Conservation (phyloP, 2,797 vertebrate species). For the Acipenser oxyrinchus region DNA sequence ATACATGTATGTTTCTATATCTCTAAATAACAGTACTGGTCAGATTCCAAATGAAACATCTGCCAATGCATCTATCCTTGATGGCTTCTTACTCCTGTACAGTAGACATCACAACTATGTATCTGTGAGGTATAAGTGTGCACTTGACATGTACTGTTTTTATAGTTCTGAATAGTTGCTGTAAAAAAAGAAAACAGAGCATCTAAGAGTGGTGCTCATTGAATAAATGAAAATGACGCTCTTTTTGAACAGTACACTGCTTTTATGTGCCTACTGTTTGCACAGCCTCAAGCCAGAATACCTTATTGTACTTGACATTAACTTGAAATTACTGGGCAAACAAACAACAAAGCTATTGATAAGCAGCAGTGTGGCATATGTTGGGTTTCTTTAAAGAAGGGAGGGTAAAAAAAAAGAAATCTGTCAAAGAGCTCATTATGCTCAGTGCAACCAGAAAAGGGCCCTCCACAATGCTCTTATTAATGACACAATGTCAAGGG, state of each 20-base stretch:
- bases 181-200: too few relatives aligned
- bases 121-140: too few relatives aligned
- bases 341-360: constrained; percentile 61
- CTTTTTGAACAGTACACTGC: constrained; percentile 35
- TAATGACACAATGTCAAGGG: constrained; percentile 69
- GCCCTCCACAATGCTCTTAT: constrained; percentile 63
- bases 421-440: constrained; percentile 74
- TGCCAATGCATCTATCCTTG: background rate
- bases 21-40: too few relatives aligned
- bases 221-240: constrained; percentile 13
- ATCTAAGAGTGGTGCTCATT: too few relatives aligned
- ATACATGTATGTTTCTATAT: too few relatives aligned
- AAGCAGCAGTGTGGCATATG: constrained; percentile 51
- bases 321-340: constrained; percentile 56
- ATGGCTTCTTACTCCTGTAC: background rate
- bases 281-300: constrained; percentile 48
- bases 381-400: constrained; percentile 42
- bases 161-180: too few relatives aligned
- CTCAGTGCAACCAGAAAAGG: constrained; percentile 56
- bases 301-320: constrained; percentile 51
- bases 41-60: background rate
- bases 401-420: constrained; percentile 39
- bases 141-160: too few relatives aligned
- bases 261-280: constrained; percentile 60
- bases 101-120: too few relatives aligned